These are phyloP conservation scores for Montipora capricornis DNA, from an alignment of 64 coral and sea anemone genomes.

Conservation along the genomic window DNA sequence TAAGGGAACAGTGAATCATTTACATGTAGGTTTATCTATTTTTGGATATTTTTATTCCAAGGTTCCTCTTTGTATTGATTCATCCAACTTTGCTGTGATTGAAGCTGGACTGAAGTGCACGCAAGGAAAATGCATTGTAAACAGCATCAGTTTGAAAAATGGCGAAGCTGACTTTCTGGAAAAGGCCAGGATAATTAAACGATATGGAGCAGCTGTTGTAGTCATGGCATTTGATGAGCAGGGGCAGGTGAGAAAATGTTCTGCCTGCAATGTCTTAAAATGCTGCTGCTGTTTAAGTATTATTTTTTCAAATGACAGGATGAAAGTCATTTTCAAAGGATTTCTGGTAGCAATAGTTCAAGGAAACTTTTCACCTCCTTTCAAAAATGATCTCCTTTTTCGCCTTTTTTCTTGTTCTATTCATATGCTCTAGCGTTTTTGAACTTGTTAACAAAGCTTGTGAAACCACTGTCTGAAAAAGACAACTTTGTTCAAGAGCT, in stretches of 20 bases:
- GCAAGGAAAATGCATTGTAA: slow-evolving; percentile 98
- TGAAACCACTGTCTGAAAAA: too few species aligned
- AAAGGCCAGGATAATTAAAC: slow-evolving; percentile 90
- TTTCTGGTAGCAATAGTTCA: too few species aligned
- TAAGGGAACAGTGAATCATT: too few species aligned
- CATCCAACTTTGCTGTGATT: slow-evolving; percentile 97
- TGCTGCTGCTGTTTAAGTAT: too few species aligned
- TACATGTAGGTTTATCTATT: too few species aligned
- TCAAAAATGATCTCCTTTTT: too few species aligned
- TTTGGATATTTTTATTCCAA: neutral
- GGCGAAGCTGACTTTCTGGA: slow-evolving; percentile 94
- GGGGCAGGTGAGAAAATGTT: slow-evolving; percentile 72
- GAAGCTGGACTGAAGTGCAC: slow-evolving; percentile 97
- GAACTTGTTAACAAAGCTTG: too few species aligned
- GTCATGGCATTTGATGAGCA: slow-evolving; percentile 99
- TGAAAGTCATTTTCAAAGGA: neutral
- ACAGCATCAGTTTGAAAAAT: slow-evolving; percentile 98
- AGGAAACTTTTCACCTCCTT: too few species aligned
- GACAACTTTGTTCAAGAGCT: too few species aligned
- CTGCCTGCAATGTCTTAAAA: neutral
- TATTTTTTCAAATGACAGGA: neutral
- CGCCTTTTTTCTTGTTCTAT: too few species aligned
- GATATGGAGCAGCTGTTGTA: slow-evolving; percentile 92
- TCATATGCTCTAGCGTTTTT: too few species aligned
- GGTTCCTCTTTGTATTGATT: slow-evolving; percentile 99